Evolutionary conservation across 1,140 invertebrate genomes (phyloP).

Genomic region (Drosophila equinoxialis): DNA sequence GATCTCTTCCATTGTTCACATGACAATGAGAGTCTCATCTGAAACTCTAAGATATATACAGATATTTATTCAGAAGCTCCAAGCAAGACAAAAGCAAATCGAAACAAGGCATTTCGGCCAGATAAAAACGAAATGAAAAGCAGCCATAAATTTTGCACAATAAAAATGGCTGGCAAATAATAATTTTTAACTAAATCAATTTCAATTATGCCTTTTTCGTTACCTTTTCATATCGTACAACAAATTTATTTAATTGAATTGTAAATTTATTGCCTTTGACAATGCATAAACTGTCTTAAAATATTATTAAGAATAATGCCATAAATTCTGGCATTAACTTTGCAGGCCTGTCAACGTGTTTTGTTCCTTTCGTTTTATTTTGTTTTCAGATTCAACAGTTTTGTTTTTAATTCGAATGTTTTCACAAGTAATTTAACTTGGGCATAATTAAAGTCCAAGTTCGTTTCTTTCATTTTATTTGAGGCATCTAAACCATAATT

Average conservation of each 20-base stretch:
- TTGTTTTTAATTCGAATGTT: constrained; percentile 1
- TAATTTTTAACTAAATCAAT: constrained; percentile 10
- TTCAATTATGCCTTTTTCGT: constrained; percentile 10
- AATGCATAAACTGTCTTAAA: constrained; percentile 5
- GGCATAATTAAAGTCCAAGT: neutral
- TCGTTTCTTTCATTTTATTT: neutral
- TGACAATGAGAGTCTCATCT: neutral
- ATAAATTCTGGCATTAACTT: constrained; percentile 1
- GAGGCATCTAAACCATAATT: neutral
- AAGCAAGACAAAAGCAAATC: neutral
- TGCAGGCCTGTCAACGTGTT: neutral
- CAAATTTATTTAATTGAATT: constrained; percentile 14
- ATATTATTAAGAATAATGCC: neutral
- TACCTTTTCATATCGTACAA: constrained; percentile 1
- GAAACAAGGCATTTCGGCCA: constrained; percentile 1
- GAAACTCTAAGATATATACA: neutral
- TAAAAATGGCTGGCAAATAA: constrained; percentile 11
- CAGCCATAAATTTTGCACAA: constrained; percentile 11
- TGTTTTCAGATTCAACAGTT: neutral
- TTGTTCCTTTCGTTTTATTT: neutral
- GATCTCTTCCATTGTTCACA: neutral
- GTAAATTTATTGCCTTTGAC: constrained; percentile 3
- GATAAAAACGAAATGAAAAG: constrained; percentile 12
- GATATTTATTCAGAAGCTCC: neutral
- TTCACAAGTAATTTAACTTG: constrained; percentile 2